Percentiles rank a stretch among this genome's conserved stretches.
Conservation (phyloP, 2,888 invertebrate genomes). For the Protonemura montana region DNA sequence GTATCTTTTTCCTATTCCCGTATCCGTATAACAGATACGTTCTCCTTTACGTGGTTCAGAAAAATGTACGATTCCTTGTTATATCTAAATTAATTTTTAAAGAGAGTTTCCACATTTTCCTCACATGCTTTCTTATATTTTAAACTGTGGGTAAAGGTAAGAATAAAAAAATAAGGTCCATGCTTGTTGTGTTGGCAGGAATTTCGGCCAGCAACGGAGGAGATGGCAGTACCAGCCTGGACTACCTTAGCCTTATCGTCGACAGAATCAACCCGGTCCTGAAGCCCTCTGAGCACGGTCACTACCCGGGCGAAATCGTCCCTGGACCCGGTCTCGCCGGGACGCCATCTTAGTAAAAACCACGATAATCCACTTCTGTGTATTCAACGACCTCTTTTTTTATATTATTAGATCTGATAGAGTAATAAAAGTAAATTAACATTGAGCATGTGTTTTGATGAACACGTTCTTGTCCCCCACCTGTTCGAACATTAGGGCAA, state of each 20-base stretch:
- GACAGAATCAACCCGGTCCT: slow-evolving; percentile 66
- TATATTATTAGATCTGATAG: not conserved
- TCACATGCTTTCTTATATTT: too few relatives aligned
- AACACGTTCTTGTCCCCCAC: too few relatives aligned
- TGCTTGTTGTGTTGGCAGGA: not conserved
- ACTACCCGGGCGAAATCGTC: not conserved
- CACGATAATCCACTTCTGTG: not conserved
- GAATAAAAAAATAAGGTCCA: too few relatives aligned
- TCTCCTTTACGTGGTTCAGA: too few relatives aligned
- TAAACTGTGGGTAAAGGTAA: too few relatives aligned
- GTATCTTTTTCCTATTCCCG: too few relatives aligned
- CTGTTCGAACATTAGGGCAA: too few relatives aligned
- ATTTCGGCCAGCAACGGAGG: slow-evolving; percentile 45
- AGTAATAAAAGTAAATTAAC: not conserved
- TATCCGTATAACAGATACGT: too few relatives aligned
- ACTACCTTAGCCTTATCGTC: slow-evolving; percentile 74
- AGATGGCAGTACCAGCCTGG: slow-evolving; percentile 64
- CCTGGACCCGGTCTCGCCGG: not conserved
- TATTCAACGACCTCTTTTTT: not conserved
- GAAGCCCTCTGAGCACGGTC: not conserved
- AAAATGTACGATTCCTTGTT: too few relatives aligned
- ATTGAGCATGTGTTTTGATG: not conserved
- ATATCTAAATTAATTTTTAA: too few relatives aligned
- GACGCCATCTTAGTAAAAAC: not conserved
- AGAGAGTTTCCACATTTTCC: too few relatives aligned